These are phyloP conservation scores for Cydia strobilella DNA, from an alignment of 1,140 invertebrate genomes.

Conservation along the genomic window DNA sequence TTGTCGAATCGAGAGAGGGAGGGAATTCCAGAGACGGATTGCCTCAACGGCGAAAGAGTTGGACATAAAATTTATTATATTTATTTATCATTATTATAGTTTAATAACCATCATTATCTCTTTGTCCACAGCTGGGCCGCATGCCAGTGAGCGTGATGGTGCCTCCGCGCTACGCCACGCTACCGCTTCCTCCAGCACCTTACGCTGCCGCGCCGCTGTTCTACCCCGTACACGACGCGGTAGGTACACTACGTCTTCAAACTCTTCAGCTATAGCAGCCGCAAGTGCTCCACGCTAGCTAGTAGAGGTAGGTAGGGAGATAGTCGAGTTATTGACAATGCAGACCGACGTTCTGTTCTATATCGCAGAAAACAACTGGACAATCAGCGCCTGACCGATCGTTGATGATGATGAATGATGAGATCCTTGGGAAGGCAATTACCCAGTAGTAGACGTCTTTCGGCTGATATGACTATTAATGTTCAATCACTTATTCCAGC, in stretches of 20 bases:
- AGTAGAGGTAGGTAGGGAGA: no score
- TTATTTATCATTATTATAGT: not conserved
- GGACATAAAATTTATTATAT: no score
- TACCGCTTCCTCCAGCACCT: conserved; percentile 61
- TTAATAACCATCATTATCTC: conserved; percentile 14
- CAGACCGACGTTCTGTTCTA: no score
- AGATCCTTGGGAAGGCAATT: no score
- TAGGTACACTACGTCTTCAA: conserved; percentile 41
- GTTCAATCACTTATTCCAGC: conserved; percentile 43
- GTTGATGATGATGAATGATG: no score
- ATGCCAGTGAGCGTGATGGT: conserved; percentile 62
- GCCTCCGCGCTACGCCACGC: conserved; percentile 67
- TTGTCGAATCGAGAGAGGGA: no score
- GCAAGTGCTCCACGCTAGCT: no score
- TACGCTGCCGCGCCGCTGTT: conserved; percentile 52
- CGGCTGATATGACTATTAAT: not conserved
- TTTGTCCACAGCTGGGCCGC: conserved; percentile 62
- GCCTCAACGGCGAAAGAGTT: no score
- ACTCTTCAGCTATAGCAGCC: not conserved
- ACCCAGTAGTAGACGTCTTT: not conserved
- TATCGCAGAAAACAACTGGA: no score
- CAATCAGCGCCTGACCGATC: no score
- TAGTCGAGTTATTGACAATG: no score
- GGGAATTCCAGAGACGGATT: no score
- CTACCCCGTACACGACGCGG: conserved; percentile 64